These are phyloP conservation scores for Pyralis farinalis DNA, from an alignment of 2,888 invertebrate genomes.

Conservation along the genomic window DNA sequence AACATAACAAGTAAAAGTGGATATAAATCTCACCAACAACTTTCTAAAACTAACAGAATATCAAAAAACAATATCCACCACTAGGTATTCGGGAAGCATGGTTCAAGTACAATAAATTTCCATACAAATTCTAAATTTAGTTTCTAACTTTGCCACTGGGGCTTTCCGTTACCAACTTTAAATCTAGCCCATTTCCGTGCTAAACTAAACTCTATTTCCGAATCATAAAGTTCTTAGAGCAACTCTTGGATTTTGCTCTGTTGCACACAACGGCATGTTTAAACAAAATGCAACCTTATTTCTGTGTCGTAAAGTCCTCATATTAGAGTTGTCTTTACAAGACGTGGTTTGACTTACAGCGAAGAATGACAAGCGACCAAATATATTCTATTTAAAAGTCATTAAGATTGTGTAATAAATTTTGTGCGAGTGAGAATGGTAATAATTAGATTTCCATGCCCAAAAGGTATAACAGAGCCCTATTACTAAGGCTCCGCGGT, in stretches of 20 bases:
- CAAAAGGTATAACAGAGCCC: no score
- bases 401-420: no score
- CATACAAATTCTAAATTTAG: slow-evolving; percentile 23
- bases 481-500: no score
- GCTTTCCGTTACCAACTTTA: slow-evolving; percentile 3
- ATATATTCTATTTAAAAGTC: no score
- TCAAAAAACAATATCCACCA: slow-evolving; percentile 3
- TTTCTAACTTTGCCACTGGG: slow-evolving; percentile 18
- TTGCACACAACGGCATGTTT: not conserved
- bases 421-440: no score
- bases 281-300: not conserved
- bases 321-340: not conserved
- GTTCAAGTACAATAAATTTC: slow-evolving; percentile 20
- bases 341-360: no score
- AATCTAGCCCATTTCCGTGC: not conserved
- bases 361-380: no score
- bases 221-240: not conserved
- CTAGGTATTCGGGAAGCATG: slow-evolving; percentile 4
- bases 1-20: no score
- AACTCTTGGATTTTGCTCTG: not conserved
- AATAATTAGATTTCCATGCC: no score
- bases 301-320: slow-evolving; percentile 1
- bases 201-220: not conserved
- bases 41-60: not conserved
- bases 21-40: not conserved